Percentiles rank a stretch among this genome's conserved stretches.
phyloP scores from a whole-genome alignment of 2,888 invertebrate genomes.

The Lycaena phlaeas region DNA sequence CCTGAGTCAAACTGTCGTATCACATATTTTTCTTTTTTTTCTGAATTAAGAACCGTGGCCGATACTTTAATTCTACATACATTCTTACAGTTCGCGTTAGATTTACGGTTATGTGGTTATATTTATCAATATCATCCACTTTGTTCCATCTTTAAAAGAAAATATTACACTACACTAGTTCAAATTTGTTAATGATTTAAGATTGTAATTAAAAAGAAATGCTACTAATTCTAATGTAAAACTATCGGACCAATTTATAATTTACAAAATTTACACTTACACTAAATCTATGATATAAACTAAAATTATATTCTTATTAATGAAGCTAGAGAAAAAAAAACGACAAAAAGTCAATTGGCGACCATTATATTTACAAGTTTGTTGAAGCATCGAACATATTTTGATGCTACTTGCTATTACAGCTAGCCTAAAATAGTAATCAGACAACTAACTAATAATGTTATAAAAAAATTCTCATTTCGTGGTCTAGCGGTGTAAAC shows the following conservation, averaged over 20 bases:
- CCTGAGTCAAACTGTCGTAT: conserved; percentile 27
- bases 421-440: conserved; percentile 4
- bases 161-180: conserved; percentile 11
- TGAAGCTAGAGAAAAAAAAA: conserved; percentile 3
- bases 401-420: conserved; percentile 7
- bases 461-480: background rate
- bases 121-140: conserved; percentile 18
- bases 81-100: conserved; percentile 5
- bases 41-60: conserved; percentile 37
- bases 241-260: background rate
- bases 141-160: conserved; percentile 15
- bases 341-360: background rate
- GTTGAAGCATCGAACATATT: conserved; percentile 12
- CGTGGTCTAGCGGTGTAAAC: background rate
- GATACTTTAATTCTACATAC: conserved; percentile 16
- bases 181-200: conserved; percentile 7
- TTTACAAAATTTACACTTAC: conserved; percentile 10
- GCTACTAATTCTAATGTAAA: conserved; percentile 6
- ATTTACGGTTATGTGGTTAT: conserved; percentile 10
- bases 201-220: conserved; percentile 13
- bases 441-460: background rate
- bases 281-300: background rate
- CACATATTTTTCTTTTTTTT: conserved; percentile 28
- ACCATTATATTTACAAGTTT: conserved; percentile 6
- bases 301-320: conserved; percentile 1